Base-by-base conservation (phyloP, 2,797 vertebrate genomes). In the Platyrinchus mystaceus region DNA sequence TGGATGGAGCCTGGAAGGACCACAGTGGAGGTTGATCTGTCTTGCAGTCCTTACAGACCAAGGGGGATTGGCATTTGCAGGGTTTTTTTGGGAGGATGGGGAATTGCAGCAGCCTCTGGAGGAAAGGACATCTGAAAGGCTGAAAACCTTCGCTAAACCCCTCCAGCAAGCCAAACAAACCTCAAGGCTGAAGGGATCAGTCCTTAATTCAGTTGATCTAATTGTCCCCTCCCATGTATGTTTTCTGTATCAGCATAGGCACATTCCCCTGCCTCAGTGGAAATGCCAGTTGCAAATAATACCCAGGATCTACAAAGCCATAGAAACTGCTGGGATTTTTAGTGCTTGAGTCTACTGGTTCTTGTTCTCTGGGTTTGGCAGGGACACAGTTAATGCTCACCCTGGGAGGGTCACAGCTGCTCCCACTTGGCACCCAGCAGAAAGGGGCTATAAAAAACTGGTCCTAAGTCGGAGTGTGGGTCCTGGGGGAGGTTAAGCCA, bases 101-200 rank as follows among this genome's bases (percentile, higher is more conserved):
- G 43, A 80, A 83, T 55, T 77, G 34, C 60, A 85, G 64, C 36
- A 83, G n/a, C 10, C 66, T 60, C 50, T 70, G 44, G 43, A 59
- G 64, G 74, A 85, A 90, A 83, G 68, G n/a, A 78, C 71, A 76
- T 30, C 26, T 88, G 73, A 95, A 92, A 79, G 76, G 39, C 82
- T 60, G 4, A 7, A 92, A 93, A 71, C 47, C 73, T 52, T 34
- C 37, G 15, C 79, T 87, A 93, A 96, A 52, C 53, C 78, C 41
- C 52, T 81, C 56, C 63, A 90, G 76, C 49, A 91, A 93, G 81
- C 77, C 90, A 97, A 95, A 94, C 80, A 96, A 88, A 84, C 70
- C 70, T 94, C 87, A 95, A 94, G 93, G 95, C 85, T 90, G 75
- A 96, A 94, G 49, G 68, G 95, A 93, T 95, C 82, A 93, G 80